Base-by-base conservation (phyloP, 1,140 invertebrate species). In the Halyomorpha halys region DNA sequence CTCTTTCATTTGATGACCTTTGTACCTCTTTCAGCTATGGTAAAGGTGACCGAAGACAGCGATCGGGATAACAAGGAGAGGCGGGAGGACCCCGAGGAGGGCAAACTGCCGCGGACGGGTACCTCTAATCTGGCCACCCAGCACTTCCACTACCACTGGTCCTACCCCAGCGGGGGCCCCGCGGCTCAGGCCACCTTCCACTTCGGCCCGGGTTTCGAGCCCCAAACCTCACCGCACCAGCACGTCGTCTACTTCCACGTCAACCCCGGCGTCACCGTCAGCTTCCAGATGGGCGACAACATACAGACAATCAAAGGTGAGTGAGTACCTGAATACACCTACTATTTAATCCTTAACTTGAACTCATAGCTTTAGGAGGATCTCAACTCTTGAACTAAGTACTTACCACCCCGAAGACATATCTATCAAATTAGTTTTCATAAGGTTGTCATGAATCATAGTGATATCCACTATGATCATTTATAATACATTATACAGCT, bases 181-280 rank as follows among this genome's bases (percentile, higher is more conserved):
- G 63, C 71, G 14, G 63, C 72, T 15, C 72, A 73, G 6, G 74
- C 76, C 27, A 76, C 75, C 44, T 78, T 79, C 65, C 76, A 77
- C 69, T 77, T 78, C 72, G 76, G 77, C 9, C 76, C 76, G 15
- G 77, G 77, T 8, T 79, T 78, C 71, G 75, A 77, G 70, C 77
- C 75, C n/a, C 77, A 76, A 68, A 70, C 69, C 30, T 69, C 67
- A 30, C 73, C 68, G 60, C 74, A 69, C 68, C 75, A 82, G 69
- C 82, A 84, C 71, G 78, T 85, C 61, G 83, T 86, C 56, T 79
- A 83, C 71, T 81, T 86, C 69, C 84, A 86, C 72, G 82, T 86
- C 59, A 83, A 85, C 75, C 82, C 82, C 2, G 83, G 83, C 3
- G 83, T 86, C 69, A 83, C 80, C 3, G 82, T 86, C 70, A 82